Conservation (phyloP, 1,140 invertebrate genomes). For the Campodea augens region DNA sequence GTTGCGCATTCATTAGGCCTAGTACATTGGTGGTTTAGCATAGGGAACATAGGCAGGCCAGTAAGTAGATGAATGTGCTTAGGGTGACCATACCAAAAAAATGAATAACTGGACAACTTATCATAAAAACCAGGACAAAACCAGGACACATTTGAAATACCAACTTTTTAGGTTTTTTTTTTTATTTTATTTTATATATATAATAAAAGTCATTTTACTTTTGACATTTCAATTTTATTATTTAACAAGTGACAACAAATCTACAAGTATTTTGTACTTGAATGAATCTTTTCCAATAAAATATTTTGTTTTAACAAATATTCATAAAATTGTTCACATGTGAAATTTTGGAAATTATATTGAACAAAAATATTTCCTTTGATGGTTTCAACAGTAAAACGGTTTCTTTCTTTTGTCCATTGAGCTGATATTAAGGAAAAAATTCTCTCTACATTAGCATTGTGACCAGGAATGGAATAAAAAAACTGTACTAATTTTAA, state of each 20-base stretch:
- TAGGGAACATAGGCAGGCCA: no score
- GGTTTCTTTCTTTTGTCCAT: not conserved
- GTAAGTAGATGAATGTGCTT: no score
- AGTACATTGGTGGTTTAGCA: no score
- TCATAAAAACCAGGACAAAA: no score
- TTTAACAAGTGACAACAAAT: not conserved
- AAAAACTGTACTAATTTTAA: not conserved
- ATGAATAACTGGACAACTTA: no score
- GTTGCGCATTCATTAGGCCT: no score
- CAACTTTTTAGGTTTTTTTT: no score
- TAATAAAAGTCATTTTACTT: constrained; percentile 2
- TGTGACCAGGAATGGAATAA: not conserved
- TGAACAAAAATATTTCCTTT: not conserved
- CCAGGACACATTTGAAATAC: no score
- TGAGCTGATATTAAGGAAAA: not conserved
- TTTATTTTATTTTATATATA: no score
- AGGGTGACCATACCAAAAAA: no score
- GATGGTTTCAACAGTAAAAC: not conserved
- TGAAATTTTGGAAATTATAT: not conserved
- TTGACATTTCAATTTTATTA: not conserved
- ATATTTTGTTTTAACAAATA: not conserved
- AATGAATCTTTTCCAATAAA: not conserved
- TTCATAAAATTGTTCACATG: not conserved
- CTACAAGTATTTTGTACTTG: no score
- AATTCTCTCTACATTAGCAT: not conserved